Percentiles rank a stretch among this genome's conserved stretches.
Evolutionary conservation across 2,113 vertebrate species (phyloP).

Genomic region (Prinia subflava): DNA sequence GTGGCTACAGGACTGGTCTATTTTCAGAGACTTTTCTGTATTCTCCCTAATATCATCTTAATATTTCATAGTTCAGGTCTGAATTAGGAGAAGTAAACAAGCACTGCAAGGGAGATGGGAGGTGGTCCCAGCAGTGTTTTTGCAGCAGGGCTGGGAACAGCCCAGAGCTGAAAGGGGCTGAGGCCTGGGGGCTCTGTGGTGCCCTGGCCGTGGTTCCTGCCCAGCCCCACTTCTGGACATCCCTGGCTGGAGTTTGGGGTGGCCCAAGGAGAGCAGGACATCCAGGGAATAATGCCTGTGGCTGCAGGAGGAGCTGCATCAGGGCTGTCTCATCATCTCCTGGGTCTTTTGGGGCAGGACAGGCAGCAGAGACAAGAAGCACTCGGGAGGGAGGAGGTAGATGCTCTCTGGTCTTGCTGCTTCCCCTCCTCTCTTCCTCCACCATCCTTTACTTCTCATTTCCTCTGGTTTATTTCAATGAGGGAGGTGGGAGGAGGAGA

Average conservation of each 20-base stretch:
- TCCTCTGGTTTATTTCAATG: not conserved
- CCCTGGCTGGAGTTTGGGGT: accelerated
- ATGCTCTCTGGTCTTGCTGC: not conserved
- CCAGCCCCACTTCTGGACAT: not conserved
- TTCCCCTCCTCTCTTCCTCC: not conserved
- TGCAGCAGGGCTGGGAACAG: not conserved
- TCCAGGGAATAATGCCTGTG: not conserved
- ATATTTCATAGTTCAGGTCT: not conserved
- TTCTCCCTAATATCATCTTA: slow-evolving; percentile 32
- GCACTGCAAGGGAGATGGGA: not conserved
- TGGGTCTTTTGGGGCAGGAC: not conserved
- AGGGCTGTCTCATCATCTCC: not conserved
- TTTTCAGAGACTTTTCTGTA: slow-evolving; percentile 33
- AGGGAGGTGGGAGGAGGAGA: not conserved
- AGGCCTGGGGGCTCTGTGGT: not conserved
- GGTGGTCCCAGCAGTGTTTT: not conserved
- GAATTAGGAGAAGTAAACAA: not conserved
- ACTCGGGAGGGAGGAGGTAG: not conserved
- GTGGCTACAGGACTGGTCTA: slow-evolving; percentile 28
- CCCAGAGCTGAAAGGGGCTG: not conserved
- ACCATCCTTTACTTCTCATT: not conserved
- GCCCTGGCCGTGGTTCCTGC: not conserved
- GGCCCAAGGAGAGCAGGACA: not conserved
- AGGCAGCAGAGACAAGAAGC: not conserved
- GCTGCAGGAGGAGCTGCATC: not conserved